These are phyloP conservation scores for Diabrotica undecimpunctata DNA, from an alignment of 1,140 invertebrate genomes.

Conservation along the genomic window DNA sequence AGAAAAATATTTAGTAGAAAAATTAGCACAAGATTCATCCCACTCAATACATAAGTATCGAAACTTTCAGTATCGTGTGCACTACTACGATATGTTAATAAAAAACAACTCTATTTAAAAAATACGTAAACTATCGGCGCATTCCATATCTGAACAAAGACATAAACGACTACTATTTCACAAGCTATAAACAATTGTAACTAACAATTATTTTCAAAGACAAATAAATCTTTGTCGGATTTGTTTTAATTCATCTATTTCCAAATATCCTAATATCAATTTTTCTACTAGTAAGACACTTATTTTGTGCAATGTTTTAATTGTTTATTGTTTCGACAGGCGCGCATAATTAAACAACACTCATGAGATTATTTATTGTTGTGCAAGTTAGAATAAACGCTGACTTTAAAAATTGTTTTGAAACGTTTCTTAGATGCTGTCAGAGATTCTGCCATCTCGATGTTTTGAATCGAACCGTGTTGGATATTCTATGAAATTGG, in stretches of 20 bases:
- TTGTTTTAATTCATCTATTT: not conserved
- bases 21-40: no score
- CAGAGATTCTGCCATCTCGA: not conserved
- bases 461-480: not conserved
- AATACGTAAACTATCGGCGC: no score
- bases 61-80: no score
- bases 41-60: no score
- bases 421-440: not conserved
- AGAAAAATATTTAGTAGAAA: no score
- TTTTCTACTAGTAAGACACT: not conserved
- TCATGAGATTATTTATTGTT: not conserved
- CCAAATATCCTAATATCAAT: not conserved
- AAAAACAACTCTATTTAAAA: no score
- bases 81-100: no score
- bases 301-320: conserved; percentile 3
- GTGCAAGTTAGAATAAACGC: not conserved
- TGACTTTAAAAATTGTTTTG: not conserved
- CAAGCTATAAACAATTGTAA: not conserved
- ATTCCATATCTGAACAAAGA: not conserved
- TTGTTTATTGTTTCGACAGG: not conserved
- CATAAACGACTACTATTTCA: not conserved
- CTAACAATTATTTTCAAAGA: not conserved
- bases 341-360: not conserved
- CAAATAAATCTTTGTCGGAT: not conserved
- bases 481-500: no score